Base-by-base conservation (phyloP, 2,113 vertebrate species). In the Vimba vimba region DNA sequence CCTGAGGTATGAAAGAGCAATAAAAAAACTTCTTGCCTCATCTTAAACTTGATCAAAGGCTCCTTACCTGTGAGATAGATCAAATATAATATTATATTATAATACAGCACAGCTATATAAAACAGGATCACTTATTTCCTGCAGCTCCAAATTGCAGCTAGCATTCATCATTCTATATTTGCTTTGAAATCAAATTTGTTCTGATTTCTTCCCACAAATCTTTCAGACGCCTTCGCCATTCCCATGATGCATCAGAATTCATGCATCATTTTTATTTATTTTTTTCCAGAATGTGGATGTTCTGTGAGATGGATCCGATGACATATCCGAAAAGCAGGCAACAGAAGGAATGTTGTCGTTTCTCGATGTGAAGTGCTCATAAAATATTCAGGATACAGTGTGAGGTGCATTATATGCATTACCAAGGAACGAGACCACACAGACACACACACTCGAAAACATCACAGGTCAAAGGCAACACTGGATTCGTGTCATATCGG, bases 361-460 rank as follows among this genome's bases (percentile, higher is more conserved):
- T 85, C 30, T 60, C 79, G 13, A 19, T 84, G 77, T 80, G 79
- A 55, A 12, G 43, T 57, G 4, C 12, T 83, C 69, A 73, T 88
- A 33, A 86, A 88, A 88, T 84, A 88, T 88, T 84, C 81, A 86
- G 19, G 43, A 79, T 62, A 45, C 71, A 23, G 15, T 39, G 77
- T 21, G 21, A 57, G 57, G 55, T 50, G 45, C 2, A 50, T 47
- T 47, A 25, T 12, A 45, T 60, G 30, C 21, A 79, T 27, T 79
- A 39, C 19, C 2, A 43, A 9, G 17, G 52, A 39, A 60, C 3
- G 1, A 79, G 33, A 36, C 52, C 52, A n/a, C 11, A 60, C 21
- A 36, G 79, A 17, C 9, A 52, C 55, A 57, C 79, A 69, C 33
- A 66, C 17, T 52, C 2, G 6, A 66, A 47, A 64, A 30, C 60